Conservation (phyloP, 92 coral and sea anemone genomes). For the Zoanthus sansibaricus region DNA sequence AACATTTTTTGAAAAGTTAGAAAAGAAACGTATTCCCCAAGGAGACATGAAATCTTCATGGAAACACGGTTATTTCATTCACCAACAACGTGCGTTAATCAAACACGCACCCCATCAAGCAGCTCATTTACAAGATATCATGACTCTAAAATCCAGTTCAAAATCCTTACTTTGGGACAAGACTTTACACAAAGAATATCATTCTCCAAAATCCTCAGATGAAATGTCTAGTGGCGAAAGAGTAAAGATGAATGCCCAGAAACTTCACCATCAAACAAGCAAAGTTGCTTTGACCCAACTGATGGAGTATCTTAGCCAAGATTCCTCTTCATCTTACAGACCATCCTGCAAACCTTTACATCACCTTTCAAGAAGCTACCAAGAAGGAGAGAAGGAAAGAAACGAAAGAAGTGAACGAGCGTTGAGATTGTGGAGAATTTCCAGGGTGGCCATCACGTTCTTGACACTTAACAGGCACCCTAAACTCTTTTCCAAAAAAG, state of each 20-base stretch:
- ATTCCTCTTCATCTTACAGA: conserved; percentile 1
- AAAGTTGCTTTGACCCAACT: neutral
- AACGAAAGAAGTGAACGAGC: neutral
- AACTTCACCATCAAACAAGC: neutral
- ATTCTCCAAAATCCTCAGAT: neutral
- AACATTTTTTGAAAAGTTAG: neutral
- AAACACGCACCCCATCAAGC: neutral
- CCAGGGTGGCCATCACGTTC: neutral
- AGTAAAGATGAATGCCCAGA: neutral
- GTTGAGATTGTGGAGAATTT: conserved; percentile 9
- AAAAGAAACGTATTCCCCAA: neutral
- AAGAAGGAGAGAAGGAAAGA: neutral
- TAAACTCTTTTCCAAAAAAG: conserved; percentile 31
- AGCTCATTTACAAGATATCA: neutral
- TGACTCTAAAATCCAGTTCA: neutral
- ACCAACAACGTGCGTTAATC: neutral
- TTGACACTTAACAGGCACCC: conserved; percentile 18
- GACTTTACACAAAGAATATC: neutral
- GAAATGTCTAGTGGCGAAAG: neutral
- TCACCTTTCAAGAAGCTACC: neutral
- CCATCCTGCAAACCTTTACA: conserved; percentile 32
- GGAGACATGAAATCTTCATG: neutral
- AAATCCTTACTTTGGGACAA: neutral
- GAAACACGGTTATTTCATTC: neutral
- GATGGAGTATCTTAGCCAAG: conserved; percentile 26